Conservation (phyloP, 2,888 invertebrate species). For the Lithophane socia region DNA sequence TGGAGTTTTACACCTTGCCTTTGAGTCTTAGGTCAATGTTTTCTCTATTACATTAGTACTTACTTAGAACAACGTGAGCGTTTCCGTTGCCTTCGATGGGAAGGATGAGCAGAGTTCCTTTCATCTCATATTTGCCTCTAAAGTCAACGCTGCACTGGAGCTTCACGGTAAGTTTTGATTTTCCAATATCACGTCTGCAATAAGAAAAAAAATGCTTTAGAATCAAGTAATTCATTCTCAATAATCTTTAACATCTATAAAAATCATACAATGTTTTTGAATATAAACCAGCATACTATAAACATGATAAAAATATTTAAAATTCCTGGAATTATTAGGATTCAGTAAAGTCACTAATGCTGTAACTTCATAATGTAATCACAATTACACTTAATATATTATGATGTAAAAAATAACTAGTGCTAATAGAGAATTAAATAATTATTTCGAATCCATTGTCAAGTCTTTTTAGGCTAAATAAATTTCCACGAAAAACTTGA, state of each 20-base stretch:
- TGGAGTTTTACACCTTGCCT: background rate
- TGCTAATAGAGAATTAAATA: no score
- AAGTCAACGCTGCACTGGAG: constrained; percentile 70
- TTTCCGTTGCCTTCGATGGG: constrained; percentile 75
- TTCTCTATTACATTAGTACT: constrained; percentile 53
- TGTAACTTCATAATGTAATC: no score
- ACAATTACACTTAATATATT: no score
- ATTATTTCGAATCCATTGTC: background rate
- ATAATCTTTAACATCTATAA: background rate
- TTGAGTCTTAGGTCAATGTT: no score
- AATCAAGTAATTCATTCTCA: background rate
- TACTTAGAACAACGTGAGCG: constrained; percentile 72
- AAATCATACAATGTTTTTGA: background rate
- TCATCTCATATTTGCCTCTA: constrained; percentile 74
- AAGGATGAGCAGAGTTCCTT: constrained; percentile 71
- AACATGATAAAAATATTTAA: background rate
- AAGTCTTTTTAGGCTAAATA: no score
- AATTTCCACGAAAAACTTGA: background rate
- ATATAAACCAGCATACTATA: no score
- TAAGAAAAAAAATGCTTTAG: background rate
- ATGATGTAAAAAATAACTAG: no score
- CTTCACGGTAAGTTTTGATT: constrained; percentile 66
- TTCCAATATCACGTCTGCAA: constrained; percentile 66
- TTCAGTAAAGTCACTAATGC: background rate
- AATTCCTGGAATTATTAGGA: background rate